Evolutionary conservation across 2,797 vertebrate genomes (phyloP), one percentile per base, ranked within the genome.

Genomic region (Scarus forsteni): DNA sequence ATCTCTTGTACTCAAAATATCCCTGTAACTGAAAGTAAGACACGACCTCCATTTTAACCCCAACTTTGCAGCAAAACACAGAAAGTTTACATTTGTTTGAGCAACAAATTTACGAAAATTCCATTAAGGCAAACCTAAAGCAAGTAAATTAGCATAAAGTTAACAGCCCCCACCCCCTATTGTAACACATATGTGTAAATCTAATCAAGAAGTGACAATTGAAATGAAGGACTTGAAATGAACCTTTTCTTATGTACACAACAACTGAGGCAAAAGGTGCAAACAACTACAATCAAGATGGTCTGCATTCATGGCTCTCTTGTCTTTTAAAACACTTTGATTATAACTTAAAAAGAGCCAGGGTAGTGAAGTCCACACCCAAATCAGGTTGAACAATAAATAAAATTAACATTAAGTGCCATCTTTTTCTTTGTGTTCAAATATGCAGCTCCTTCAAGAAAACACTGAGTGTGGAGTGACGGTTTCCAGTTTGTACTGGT

Each of bases 21-120:
- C 1, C n/a, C 6, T n/a, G 50, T 18, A 34, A 56, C 45, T 9
- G 51, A 55, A 63, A 80, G 49, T 3, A 35, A 74, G 59, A 49
- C 46, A 14, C 0, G 3, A 8, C 51, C 44, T 59, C 49, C 69
- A 73, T 79, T 71, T 78, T 56, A 53, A 18, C 57, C 54, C 48
- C 40, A 3, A 44, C 34, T 68, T 19, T 57, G 48, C 60, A 55
- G 27, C 8, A n/a, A 15, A 62, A n/a, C 36, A 52, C 9, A 7
- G 16, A 3, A 57, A 60, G 55, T 27, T 61, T 58, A 15, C 1
- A 39, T 46, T 57, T 62, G n/a, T 12, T 39, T 10, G 15, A 11
- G 3, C 34, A 5, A 11, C 14, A 16, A 11, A 5, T 19, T 14
- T 14, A 16, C 36, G 4, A 51, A n/a, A 27, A n/a, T 51, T 3